Conservation (phyloP, 2,888 invertebrate genomes). For the Dasypolia templi region DNA sequence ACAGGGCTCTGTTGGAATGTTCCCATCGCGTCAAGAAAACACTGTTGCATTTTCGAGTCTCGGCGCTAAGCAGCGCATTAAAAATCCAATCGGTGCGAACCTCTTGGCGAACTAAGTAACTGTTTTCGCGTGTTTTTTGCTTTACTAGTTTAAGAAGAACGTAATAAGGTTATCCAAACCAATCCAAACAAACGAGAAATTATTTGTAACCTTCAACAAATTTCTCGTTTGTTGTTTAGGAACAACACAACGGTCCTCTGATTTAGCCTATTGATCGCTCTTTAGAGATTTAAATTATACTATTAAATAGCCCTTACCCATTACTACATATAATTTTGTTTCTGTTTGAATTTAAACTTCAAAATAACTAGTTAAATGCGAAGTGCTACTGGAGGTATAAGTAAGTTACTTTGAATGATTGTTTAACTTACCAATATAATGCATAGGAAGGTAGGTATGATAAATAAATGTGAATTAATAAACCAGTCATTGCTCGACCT, state of each 20-base stretch:
- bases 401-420: not conserved
- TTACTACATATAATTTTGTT: too few relatives aligned
- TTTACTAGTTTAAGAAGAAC: not conserved
- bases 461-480: not conserved
- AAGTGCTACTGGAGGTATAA: not conserved
- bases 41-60: too few relatives aligned
- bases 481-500: not conserved
- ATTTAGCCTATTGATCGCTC: not conserved
- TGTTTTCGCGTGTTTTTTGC: not conserved
- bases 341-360: not conserved
- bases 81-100: too few relatives aligned
- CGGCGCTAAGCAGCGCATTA: too few relatives aligned
- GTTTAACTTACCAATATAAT: not conserved
- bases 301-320: not conserved
- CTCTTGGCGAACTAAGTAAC: too few relatives aligned
- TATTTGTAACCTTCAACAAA: not conserved
- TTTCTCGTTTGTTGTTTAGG: not conserved
- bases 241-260: too few relatives aligned
- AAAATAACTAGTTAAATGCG: not conserved
- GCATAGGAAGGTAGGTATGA: not conserved
- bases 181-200: too few relatives aligned
- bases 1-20: too few relatives aligned
- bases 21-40: too few relatives aligned
- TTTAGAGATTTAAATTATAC: not conserved
- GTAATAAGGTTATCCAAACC: not conserved